Evolutionary conservation across 2,113 vertebrate genomes (phyloP).

Genomic region (Capreolus pygargus): DNA sequence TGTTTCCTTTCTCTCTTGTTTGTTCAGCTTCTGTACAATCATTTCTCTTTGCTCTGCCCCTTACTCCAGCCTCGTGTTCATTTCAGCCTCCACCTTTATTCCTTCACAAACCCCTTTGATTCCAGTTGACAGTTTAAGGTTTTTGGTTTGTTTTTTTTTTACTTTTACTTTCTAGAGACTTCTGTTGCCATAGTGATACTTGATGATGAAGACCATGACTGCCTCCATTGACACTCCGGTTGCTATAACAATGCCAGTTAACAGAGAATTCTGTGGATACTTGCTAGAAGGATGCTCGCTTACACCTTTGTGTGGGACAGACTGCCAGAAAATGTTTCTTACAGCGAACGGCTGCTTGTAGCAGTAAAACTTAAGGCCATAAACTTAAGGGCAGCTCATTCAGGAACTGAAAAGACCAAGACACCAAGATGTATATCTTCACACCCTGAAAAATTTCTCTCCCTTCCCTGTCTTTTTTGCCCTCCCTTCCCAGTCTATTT

Average conservation of each 20-base stretch:
- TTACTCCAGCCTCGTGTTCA: constrained; percentile 59
- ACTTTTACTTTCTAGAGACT: constrained; percentile 79
- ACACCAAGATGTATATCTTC: background rate
- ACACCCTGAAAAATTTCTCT: background rate
- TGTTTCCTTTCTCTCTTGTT: constrained; percentile 53
- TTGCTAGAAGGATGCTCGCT: constrained; percentile 57
- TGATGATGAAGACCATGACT: constrained; percentile 78
- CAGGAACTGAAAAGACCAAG: background rate
- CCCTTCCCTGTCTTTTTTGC: background rate
- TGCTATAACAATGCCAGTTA: constrained; percentile 83
- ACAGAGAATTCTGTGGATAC: constrained; percentile 76
- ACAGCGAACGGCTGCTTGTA: background rate
- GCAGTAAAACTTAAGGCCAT: background rate
- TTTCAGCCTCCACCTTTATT: constrained; percentile 59
- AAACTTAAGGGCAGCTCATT: background rate
- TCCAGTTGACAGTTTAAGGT: constrained; percentile 74
- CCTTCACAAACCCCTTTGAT: constrained; percentile 73
- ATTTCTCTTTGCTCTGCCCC: constrained; percentile 60
- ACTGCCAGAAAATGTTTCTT: background rate
- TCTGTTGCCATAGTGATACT: constrained; percentile 85
- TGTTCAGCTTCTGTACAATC: constrained; percentile 42
- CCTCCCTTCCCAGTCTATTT: background rate
- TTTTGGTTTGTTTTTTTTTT: constrained; percentile 71
- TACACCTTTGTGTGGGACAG: constrained; percentile 40
- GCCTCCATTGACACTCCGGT: constrained; percentile 79